Conservation (phyloP, 2,113 vertebrate species). For the Sakesphorus luctuosus region DNA sequence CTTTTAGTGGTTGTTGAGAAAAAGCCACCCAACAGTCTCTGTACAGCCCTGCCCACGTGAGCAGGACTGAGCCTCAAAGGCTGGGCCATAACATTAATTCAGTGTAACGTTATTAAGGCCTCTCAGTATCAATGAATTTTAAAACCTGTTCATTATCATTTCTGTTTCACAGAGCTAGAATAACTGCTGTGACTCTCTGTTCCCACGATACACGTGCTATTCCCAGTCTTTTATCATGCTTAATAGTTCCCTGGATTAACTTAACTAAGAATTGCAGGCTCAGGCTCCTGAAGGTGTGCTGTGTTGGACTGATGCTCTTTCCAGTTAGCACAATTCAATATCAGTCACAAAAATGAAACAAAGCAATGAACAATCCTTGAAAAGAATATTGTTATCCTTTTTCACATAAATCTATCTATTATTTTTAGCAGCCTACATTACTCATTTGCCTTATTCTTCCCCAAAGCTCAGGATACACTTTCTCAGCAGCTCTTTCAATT, state of each 20-base stretch:
- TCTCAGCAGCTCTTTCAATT: slow-evolving; percentile 9
- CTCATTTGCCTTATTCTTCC: background rate
- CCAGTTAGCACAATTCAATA: background rate
- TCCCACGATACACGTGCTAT: background rate
- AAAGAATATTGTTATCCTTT: background rate
- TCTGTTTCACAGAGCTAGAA: background rate
- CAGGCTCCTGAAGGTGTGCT: background rate
- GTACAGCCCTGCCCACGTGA: background rate
- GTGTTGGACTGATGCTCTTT: background rate
- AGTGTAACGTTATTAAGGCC: background rate
- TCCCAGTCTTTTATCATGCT: background rate
- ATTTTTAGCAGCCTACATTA: background rate
- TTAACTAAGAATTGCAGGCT: background rate
- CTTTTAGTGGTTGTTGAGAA: background rate
- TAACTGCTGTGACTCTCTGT: background rate
- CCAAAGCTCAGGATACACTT: background rate
- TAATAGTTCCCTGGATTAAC: background rate
- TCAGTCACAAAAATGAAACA: background rate
- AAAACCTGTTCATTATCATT: background rate
- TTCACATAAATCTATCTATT: background rate
- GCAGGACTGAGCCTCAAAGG: background rate
- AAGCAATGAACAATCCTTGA: background rate
- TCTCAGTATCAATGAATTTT: background rate
- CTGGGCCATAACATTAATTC: background rate
- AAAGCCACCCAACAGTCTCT: background rate